These are phyloP conservation scores for Adelognathus sp. DNA, from an alignment of 2,888 invertebrate genomes.

Conservation along the genomic window DNA sequence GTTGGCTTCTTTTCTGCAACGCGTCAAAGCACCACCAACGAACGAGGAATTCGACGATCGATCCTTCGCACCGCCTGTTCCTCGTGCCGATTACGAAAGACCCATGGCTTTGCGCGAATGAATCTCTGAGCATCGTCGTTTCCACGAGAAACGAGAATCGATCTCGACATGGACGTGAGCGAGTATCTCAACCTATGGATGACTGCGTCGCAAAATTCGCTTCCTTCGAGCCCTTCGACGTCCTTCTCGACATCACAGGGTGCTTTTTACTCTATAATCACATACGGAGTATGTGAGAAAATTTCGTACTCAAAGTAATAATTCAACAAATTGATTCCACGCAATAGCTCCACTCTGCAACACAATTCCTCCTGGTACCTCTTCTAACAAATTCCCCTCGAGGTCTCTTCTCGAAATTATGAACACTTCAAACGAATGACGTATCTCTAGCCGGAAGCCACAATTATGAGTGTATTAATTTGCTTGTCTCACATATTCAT, in stretches of 20 bases:
- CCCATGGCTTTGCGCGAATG: neutral
- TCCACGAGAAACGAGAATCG: neutral
- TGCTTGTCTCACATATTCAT: no score
- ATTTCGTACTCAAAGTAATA: neutral
- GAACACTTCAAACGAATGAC: no score
- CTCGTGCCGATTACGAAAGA: neutral
- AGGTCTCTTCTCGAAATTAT: no score
- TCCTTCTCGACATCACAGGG: neutral
- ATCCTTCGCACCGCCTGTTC: neutral
- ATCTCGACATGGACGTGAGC: neutral
- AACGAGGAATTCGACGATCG: constrained; percentile 34
- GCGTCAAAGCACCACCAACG: neutral
- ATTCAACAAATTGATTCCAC: neutral
- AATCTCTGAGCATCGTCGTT: neutral
- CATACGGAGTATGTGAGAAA: no score
- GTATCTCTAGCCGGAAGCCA: no score
- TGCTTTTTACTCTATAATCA: no score
- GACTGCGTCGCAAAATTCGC: neutral
- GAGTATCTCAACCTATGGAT: neutral
- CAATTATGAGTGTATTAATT: no score
- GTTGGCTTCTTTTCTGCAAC: constrained; percentile 12
- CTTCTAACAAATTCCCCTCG: no score
- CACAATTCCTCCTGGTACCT: no score
- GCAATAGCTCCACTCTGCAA: no score
- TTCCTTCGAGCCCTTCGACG: neutral